phyloP scores from a whole-genome alignment of 2,113 vertebrate species.

The Tretioscincus oriximinensis region DNA sequence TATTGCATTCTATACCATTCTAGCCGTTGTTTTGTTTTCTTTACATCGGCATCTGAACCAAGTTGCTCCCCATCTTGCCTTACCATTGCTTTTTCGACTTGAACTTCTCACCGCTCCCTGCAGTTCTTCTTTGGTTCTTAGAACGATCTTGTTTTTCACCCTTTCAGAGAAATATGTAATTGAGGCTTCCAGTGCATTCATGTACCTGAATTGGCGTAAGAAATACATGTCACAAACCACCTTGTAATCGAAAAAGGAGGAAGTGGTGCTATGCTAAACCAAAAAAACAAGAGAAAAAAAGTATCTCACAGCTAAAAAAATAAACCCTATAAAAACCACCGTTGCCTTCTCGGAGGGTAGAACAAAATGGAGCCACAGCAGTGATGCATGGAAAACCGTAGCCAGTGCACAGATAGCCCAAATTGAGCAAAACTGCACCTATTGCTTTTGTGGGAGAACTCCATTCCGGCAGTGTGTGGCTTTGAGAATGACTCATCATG shows the following conservation, averaged over 20 bases:
- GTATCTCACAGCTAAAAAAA: not conserved
- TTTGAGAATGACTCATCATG: too few relatives aligned
- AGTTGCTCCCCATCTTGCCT: slow-evolving; percentile 31
- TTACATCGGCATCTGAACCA: not conserved
- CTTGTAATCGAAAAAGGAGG: not conserved
- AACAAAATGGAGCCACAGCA: too few relatives aligned
- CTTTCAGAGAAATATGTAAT: slow-evolving; percentile 73
- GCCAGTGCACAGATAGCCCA: too few relatives aligned
- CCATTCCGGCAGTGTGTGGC: too few relatives aligned
- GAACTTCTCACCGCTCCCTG: slow-evolving; percentile 18
- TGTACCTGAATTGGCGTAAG: slow-evolving; percentile 80
- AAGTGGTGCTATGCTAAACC: not conserved
- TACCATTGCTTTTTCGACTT: slow-evolving; percentile 87
- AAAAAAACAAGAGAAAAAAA: not conserved
- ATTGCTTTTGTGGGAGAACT: too few relatives aligned
- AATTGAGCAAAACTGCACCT: too few relatives aligned
- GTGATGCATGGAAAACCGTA: too few relatives aligned
- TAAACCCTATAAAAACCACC: too few relatives aligned
- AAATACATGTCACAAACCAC: slow-evolving; percentile 24
- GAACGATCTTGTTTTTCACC: slow-evolving; percentile 61
- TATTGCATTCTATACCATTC: too few relatives aligned
- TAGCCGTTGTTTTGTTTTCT: too few relatives aligned
- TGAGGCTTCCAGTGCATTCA: slow-evolving; percentile 87
- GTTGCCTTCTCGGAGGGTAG: too few relatives aligned
- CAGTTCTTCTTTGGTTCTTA: slow-evolving; percentile 71